Conservation (phyloP, 2,113 vertebrate genomes). For the Brachirus orientalis region DNA sequence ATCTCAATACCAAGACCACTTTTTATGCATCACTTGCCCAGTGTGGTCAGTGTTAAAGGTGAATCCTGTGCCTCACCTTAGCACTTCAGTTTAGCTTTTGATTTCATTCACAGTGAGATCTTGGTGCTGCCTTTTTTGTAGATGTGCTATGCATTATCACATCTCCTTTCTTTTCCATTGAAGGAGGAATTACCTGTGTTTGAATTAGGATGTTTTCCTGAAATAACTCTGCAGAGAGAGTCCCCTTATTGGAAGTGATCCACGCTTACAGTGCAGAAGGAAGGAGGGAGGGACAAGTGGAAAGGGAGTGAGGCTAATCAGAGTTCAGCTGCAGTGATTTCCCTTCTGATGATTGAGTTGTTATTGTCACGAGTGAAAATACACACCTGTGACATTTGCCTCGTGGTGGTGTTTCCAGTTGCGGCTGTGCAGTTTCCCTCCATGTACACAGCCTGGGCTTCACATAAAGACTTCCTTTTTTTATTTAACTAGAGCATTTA, state of each 20-base stretch:
- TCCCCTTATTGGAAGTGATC: slow-evolving; percentile 4
- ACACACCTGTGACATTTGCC: slow-evolving; percentile 69
- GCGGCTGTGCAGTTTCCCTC: slow-evolving; percentile 54
- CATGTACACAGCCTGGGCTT: slow-evolving; percentile 7
- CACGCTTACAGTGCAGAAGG: neutral
- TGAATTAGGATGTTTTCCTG: neutral
- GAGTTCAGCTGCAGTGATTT: slow-evolving; percentile 33
- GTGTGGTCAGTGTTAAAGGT: neutral
- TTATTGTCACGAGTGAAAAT: slow-evolving; percentile 64
- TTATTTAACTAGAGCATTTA: slow-evolving; percentile 25
- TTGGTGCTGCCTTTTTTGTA: neutral
- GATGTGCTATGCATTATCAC: too few species aligned
- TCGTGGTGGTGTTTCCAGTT: slow-evolving; percentile 41
- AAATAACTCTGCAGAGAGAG: slow-evolving; percentile 2
- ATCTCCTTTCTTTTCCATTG: neutral
- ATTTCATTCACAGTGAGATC: neutral
- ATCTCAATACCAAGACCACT: neutral
- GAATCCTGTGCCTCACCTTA: neutral
- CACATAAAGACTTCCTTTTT: slow-evolving; percentile 18
- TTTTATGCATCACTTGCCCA: neutral
- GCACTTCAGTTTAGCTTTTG: too few species aligned
- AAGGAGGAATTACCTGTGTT: slow-evolving; percentile 8
- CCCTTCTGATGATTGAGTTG: slow-evolving; percentile 48
- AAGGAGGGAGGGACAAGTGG: neutral
- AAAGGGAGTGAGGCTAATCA: neutral